These are phyloP conservation scores for Mya arenaria DNA, from an alignment of 1,140 invertebrate genomes.

Conservation along the genomic window DNA sequence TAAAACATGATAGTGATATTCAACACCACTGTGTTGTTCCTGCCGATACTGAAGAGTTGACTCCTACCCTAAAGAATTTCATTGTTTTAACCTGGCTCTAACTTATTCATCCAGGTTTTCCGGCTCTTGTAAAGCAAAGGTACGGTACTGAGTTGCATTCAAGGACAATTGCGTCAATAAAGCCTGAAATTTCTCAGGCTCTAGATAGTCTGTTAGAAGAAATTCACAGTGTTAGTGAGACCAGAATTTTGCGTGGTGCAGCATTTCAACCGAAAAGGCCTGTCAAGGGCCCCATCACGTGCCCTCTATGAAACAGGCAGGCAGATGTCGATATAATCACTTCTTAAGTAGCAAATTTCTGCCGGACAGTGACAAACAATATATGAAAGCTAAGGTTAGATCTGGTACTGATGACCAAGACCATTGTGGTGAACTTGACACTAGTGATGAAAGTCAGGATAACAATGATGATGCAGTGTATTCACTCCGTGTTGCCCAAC, in stretches of 20 bases:
- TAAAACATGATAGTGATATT: constrained; percentile 27
- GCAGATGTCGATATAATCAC: neutral
- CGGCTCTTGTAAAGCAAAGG: neutral
- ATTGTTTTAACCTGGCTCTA: neutral
- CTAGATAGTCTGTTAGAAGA: neutral
- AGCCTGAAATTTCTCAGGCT: neutral
- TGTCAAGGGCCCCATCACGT: too few species aligned
- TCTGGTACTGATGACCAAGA: neutral
- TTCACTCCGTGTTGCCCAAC: neutral
- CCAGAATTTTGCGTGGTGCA: too few species aligned
- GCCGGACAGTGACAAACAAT: constrained; percentile 2
- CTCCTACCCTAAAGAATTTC: neutral
- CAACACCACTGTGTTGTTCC: constrained; percentile 38
- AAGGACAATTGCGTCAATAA: neutral
- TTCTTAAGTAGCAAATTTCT: constrained; percentile 29
- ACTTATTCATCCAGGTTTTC: neutral
- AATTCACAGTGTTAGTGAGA: too few species aligned
- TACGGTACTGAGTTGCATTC: neutral
- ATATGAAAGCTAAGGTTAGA: neutral
- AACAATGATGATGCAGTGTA: neutral
- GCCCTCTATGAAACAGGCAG: constrained; percentile 26
- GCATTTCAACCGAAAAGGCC: too few species aligned
- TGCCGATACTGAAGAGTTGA: constrained; percentile 46
- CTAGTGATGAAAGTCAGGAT: neutral
- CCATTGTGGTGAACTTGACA: neutral